Evolutionary conservation across 1,140 invertebrate genomes (phyloP), one percentile per base, ranked within the genome.

Genomic region (Bombus waltoni): DNA sequence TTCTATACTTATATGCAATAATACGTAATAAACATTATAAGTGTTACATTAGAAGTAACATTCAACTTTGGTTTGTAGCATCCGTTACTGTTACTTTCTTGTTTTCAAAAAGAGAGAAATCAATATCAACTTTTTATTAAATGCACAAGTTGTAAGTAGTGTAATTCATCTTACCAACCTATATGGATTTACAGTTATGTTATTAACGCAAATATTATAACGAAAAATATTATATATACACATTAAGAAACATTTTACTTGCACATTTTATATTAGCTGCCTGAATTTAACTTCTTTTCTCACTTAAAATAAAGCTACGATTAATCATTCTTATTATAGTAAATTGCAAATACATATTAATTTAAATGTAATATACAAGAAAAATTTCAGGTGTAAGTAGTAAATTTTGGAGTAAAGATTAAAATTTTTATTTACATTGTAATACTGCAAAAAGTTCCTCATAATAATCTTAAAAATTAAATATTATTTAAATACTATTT

Each of bases 41-140:
- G 88, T 77, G 73, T 83, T 89, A 90, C 79, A 88, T 87, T 90
- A 93, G 88, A 91, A 82, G 79, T 92, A 92, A 92, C 91, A 93
- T 84, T 86, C 89, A 91, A 91, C 94, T 94, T 94, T 94, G 94
- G 94, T 93, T 93, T 92, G 91, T 85, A 93, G 93, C 93, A 91
- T 91, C 80, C 81, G 83, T 87, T 82, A 88, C 65, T 90, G 74
- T 91, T 91, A 87, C 90, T 73, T 62, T 87, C 74, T 90, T 87
- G 84, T 47, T 70, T 83, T 76, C 73, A 77, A 91, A 40, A 70
- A 68, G 38, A 74, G 40, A 59, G 70, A 86, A 83, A 70, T 81
- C 74, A 81, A 88, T 73, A 75, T 83, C 38, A 85, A 75, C 79
- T 74, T 88, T 89, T 85, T 83, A 79, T 91, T 80, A 88, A 87